Base-by-base conservation (phyloP, 2,113 vertebrate species). In the Agapornis roseicollis region DNA sequence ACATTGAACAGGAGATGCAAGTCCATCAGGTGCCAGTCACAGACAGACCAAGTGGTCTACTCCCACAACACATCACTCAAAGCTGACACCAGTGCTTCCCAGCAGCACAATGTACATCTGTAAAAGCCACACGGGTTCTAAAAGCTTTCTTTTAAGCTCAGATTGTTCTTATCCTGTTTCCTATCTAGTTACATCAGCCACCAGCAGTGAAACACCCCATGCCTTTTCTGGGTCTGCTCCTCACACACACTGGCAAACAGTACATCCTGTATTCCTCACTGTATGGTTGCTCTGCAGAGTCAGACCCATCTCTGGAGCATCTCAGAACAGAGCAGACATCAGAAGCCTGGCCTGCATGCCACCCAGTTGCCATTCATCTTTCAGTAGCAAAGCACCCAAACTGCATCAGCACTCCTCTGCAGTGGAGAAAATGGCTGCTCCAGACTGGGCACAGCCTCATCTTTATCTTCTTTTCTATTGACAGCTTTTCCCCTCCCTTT, bases 261-360 rank as follows among this genome's bases (percentile, higher is more conserved):
- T 53, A 37, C 1, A 29, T 5, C 24, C 49, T 31, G 5, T 9
- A 4, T 23, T 31, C 13, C 66, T n/a, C 23, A 12, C 73, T 7
- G 1, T 2, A 2, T 0, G 14, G 29, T 14, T 35, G 27, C 46
- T 58, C 58, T 6, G 2, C 4, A 0, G 2, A 17, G 46, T 20
- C 3, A 9, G 12, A 1, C 9, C 24, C 35, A 5, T 2, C 49
- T 33, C 44, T 5, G 10, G 2, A 9, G 11, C 5, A 6, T 1
- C 17, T 5, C 31, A n/a, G n/a, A n/a, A n/a, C n/a, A n/a, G n/a
- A n/a, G n/a, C n/a, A n/a, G 3, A 24, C 15, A 0, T 44, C 3
- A 31, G 64, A 6, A 2, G 20, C 65, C 37, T 1, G 4, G 8
- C 29, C 18, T 35, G 11, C 17, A 6, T 6, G 23, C 25, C n/a